Base-by-base conservation (phyloP, 2,888 invertebrate genomes). In the Dexiosoma caninum region DNA sequence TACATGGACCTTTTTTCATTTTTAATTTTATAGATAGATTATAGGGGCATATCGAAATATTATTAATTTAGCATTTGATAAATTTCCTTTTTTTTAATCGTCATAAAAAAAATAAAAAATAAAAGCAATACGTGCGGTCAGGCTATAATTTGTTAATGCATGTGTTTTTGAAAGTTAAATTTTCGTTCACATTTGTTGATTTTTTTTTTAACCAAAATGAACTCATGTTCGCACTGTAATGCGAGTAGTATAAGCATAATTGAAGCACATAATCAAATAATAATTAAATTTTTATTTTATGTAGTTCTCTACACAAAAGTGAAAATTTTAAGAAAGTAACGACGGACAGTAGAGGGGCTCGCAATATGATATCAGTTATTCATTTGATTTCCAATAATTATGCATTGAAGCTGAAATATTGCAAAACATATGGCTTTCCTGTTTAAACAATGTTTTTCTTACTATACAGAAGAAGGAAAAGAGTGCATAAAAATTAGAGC, bases 221-320 rank as follows among this genome's bases (percentile, higher is more conserved):
- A 72, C 71, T 72, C 60, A 14, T 53, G 62, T 44, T 53, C 16
- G 32, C n/a, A 51, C 10, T 32, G 30, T 42, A 14, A 51, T 71
- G 40, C n/a, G n/a, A n/a, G n/a, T n/a, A n/a, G 19, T 35, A 35
- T 57, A 8, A 35, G 37, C 7, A 42, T 14, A 7, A 49, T 37
- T 49, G 12, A 37, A 42, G 55, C 44, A 69, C 42, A 21, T 69
- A 69, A 32, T 7, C n/a, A 42, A 51, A 51, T 37, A 21, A 37
- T 30, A 42, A 42, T 55, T 44, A 42, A 19, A 30, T 23, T 14
- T 67, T 42, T n/a, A 53, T 8, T 49, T 64, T 40, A 9, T 30
- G 1, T 51, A 10, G 49, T 37, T n/a, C 23, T 51, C 16, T 16
- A 16, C 12, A 14, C 5, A n/a, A 62, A 46, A 37, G 49, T 51